These are phyloP conservation scores for Heliconius ethilla DNA, from an alignment of 2,888 invertebrate species.

Conservation along the genomic window DNA sequence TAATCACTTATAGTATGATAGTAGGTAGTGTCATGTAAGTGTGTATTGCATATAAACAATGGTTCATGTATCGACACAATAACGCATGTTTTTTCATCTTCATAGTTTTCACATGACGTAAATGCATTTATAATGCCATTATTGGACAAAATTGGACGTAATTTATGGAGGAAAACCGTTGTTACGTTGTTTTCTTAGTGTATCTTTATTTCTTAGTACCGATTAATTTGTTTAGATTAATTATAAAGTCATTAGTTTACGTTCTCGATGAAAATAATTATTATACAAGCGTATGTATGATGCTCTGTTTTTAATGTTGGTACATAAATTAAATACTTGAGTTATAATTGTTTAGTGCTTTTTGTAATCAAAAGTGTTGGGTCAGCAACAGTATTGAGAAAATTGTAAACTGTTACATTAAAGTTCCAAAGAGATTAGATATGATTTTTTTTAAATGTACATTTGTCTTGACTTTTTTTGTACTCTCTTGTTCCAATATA, in stretches of 20 bases:
- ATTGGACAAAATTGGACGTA: slow-evolving; percentile 7
- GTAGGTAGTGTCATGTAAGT: neutral
- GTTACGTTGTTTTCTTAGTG: neutral
- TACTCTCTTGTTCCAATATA: neutral
- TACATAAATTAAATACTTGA: neutral
- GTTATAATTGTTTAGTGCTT: neutral
- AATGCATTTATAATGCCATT: slow-evolving; percentile 23
- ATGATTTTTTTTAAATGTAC: neutral
- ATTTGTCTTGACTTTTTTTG: neutral
- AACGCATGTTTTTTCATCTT: slow-evolving; percentile 14
- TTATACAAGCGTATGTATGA: neutral
- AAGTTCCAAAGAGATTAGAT: slow-evolving; percentile 11
- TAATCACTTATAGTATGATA: neutral
- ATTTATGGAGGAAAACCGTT: neutral
- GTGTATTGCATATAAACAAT: neutral
- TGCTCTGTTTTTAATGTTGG: neutral
- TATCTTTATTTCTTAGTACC: slow-evolving; percentile 11
- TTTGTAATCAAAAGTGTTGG: neutral
- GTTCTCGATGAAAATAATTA: neutral
- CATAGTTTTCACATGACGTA: slow-evolving; percentile 14
- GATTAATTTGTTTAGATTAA: slow-evolving; percentile 12
- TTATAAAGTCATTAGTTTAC: neutral
- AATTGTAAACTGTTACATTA: neutral
- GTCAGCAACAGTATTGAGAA: neutral
- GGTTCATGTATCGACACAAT: slow-evolving; percentile 7